Evolutionary conservation across 2,797 vertebrate species (phyloP).

Genomic region (Lemur catta): DNA sequence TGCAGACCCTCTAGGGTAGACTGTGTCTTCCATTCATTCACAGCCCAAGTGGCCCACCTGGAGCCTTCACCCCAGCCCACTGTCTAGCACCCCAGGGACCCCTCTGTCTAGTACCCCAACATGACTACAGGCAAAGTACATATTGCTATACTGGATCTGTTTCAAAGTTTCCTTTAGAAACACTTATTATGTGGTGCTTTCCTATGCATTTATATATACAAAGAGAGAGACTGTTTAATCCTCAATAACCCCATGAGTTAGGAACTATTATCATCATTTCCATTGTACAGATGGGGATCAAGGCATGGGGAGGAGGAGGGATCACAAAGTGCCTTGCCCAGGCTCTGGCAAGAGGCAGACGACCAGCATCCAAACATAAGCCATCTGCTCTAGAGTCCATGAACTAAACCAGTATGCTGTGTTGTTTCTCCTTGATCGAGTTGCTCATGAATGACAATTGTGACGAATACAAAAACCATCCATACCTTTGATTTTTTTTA

Average conservation of each 20-base stretch:
- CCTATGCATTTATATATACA: neutral
- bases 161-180: neutral
- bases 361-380: neutral
- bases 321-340: neutral
- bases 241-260: neutral
- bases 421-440: neutral
- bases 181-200: neutral
- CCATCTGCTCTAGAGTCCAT: neutral
- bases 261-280: neutral
- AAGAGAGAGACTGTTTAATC: neutral
- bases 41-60: neutral
- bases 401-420: neutral
- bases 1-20: neutral
- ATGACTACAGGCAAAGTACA: neutral
- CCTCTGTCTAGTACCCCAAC: neutral
- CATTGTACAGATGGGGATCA: neutral
- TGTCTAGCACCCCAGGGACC: no score
- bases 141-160: neutral
- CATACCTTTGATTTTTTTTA: neutral
- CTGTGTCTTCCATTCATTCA: neutral
- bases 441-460: neutral
- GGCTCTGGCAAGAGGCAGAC: neutral
- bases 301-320: neutral
- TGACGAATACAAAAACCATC: neutral
- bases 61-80: neutral